Percentiles rank a stretch among this genome's conserved stretches.
phyloP scores from a whole-genome alignment of 2,113 vertebrate genomes.

The Amia ocellicauda region DNA sequence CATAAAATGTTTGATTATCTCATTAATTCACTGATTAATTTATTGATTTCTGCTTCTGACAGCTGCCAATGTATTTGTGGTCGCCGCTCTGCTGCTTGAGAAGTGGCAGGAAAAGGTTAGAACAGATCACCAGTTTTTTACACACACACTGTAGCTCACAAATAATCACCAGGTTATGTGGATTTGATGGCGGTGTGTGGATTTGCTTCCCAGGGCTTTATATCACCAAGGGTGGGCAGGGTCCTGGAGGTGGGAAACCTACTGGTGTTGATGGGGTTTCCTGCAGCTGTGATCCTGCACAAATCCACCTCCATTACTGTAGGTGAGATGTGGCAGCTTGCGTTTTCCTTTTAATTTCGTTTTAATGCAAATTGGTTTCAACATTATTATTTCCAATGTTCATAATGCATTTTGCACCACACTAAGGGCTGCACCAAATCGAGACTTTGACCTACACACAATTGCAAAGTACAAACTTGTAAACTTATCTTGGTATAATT shows the following conservation, averaged over 20 bases:
- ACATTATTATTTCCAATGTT: no score
- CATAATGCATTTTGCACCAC: no score
- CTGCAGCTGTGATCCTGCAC: conserved; percentile 26
- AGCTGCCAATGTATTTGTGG: conserved; percentile 46
- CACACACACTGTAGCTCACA: no score
- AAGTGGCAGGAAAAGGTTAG: conserved; percentile 42
- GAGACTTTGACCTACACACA: no score
- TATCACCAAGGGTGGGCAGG: conserved; percentile 20
- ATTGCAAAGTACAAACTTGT: no score
- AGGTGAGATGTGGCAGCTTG: conserved; percentile 24
- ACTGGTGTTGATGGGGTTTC: conserved; percentile 32
- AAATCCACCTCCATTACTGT: conserved; percentile 35
- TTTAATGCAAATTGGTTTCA: no score
- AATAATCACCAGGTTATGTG: no score
- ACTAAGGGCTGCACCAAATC: no score
- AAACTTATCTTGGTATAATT: no score
- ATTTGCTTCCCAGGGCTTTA: conserved; percentile 17
- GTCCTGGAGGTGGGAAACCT: conserved; percentile 40
- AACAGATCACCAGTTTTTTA: background rate
- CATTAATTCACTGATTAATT: no score
- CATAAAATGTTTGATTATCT: no score
- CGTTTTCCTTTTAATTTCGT: background rate
- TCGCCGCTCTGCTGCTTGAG: conserved; percentile 42
- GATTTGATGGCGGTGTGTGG: background rate
- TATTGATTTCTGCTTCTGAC: no score